phyloP scores from a whole-genome alignment of 2,888 invertebrate species.

The Phytoseiulus persimilis region DNA sequence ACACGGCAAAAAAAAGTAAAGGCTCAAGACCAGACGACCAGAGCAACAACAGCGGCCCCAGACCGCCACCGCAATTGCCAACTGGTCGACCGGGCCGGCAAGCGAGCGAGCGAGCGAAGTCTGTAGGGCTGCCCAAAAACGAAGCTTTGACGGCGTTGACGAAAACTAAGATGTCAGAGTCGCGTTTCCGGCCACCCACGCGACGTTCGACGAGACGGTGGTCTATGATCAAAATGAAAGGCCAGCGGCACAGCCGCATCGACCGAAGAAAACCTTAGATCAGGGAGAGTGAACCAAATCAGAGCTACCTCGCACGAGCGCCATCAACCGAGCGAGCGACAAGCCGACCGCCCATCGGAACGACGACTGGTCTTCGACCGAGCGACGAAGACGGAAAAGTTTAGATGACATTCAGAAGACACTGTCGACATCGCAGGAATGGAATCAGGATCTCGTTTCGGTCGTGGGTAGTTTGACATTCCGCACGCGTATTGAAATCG shows the following conservation, averaged over 20 bases:
- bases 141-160: background rate
- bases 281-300: background rate
- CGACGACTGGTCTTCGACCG: background rate
- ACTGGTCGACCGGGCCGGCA: background rate
- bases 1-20: background rate
- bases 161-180: background rate
- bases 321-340: background rate
- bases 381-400: background rate
- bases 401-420: background rate
- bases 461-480: background rate
- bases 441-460: background rate
- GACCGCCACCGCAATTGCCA: conserved; percentile 5
- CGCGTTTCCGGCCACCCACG: conserved; percentile 5
- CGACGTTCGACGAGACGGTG: conserved; percentile 5
- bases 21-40: background rate
- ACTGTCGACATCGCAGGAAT: background rate
- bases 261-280: background rate
- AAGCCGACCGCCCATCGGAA: background rate
- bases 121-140: background rate
- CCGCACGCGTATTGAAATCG: background rate
- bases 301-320: background rate
- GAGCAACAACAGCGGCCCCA: background rate
- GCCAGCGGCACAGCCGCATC: background rate
- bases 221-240: background rate
- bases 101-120: background rate